These are phyloP conservation scores for Drosophila prolongata DNA, from an alignment of 2,888 invertebrate genomes.

Conservation along the genomic window DNA sequence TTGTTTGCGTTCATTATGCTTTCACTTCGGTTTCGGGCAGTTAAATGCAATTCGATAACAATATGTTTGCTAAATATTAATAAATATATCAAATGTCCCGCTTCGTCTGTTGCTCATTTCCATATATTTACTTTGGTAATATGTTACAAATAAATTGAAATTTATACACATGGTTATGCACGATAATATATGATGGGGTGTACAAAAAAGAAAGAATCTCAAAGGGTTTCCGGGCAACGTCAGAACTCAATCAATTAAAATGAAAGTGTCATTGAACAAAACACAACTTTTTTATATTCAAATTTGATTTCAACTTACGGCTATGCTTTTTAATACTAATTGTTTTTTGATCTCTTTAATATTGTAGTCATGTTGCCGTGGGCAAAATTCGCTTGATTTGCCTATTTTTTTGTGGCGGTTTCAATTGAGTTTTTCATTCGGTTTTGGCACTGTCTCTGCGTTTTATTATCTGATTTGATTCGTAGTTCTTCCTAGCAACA, in stretches of 20 bases:
- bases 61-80: slow-evolving; percentile 77
- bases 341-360: slow-evolving; percentile 26
- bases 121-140: slow-evolving; percentile 40
- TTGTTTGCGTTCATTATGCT: slow-evolving; percentile 51
- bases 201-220: neutral
- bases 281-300: neutral
- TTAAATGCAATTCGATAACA: slow-evolving; percentile 77
- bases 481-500: slow-evolving; percentile 8
- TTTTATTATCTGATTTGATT: slow-evolving; percentile 48
- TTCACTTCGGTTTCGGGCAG: slow-evolving; percentile 46
- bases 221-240: slow-evolving; percentile 4
- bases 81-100: slow-evolving; percentile 71
- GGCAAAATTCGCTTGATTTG: slow-evolving; percentile 26
- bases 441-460: slow-evolving; percentile 13
- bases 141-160: slow-evolving; percentile 51
- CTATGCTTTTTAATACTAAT: slow-evolving; percentile 31
- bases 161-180: slow-evolving; percentile 37
- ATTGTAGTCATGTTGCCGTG: slow-evolving; percentile 28
- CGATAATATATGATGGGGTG: slow-evolving; percentile 1
- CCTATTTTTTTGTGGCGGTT: slow-evolving; percentile 2
- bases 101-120: slow-evolving; percentile 19
- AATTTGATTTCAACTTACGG: slow-evolving; percentile 30
- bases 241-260: slow-evolving; percentile 14
- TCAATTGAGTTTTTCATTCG: slow-evolving; percentile 31
- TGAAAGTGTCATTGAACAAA: slow-evolving; percentile 15